phyloP scores from a whole-genome alignment of 2,113 vertebrate species.

The Odontophorus gujanensis region DNA sequence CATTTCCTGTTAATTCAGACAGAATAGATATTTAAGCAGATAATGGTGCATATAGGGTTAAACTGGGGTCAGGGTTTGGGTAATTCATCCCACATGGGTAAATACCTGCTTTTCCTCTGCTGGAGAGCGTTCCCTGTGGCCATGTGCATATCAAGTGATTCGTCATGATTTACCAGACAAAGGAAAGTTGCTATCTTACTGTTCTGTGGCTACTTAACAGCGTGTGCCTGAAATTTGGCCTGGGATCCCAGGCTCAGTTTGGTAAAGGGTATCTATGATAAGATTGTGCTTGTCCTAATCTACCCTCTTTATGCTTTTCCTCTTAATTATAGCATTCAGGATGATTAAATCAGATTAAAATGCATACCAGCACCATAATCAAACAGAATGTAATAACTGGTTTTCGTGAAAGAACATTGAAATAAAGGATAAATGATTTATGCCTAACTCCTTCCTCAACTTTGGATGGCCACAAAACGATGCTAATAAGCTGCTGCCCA shows the following conservation, averaged over 20 bases:
- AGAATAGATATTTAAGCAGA: background rate
- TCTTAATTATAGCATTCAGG: background rate
- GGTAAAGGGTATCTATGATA: background rate
- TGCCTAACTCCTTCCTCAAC: background rate
- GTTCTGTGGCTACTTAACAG: background rate
- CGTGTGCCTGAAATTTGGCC: accelerated
- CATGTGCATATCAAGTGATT: background rate
- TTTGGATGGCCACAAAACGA: background rate
- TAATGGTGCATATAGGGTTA: background rate
- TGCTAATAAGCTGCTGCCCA: background rate
- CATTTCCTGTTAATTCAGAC: background rate
- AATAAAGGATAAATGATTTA: conserved; percentile 36
- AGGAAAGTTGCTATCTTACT: background rate
- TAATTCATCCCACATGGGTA: background rate
- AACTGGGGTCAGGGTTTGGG: background rate
- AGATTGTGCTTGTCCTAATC: background rate
- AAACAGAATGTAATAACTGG: conserved; percentile 1
- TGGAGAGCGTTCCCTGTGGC: background rate
- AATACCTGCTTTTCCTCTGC: background rate
- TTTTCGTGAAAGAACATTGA: conserved; percentile 2
- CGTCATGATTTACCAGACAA: background rate
- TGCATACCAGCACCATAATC: background rate
- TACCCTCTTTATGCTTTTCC: background rate
- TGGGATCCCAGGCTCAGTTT: background rate
- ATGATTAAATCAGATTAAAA: conserved; percentile 6